Evolutionary conservation across 2,888 invertebrate genomes (phyloP).

Genomic region (Melikaiella ostensackeni): DNA sequence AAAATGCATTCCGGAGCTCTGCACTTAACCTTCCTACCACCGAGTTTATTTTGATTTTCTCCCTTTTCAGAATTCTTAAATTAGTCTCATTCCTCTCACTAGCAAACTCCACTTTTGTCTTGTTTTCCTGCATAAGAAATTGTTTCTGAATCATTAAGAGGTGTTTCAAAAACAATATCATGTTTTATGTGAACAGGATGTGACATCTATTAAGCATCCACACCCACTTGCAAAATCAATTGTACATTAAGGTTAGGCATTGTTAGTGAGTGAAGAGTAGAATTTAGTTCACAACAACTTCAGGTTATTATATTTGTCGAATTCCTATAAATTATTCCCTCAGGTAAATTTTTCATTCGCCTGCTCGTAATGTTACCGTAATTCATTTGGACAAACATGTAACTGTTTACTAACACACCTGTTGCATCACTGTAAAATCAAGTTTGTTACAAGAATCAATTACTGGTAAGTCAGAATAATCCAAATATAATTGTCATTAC

Average conservation of each 20-base stretch:
- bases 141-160: background rate
- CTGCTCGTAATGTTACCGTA: constrained; percentile 9
- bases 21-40: constrained; percentile 25
- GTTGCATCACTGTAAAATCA: constrained; percentile 31
- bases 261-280: constrained; percentile 40
- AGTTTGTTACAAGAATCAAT: background rate
- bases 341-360: background rate
- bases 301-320: background rate
- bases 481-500: background rate
- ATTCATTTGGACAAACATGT: constrained; percentile 19
- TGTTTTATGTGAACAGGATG: constrained; percentile 48
- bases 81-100: constrained; percentile 1
- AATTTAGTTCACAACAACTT: constrained; percentile 20
- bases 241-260: constrained; percentile 46
- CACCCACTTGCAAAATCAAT: constrained; percentile 57
- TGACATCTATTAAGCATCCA: constrained; percentile 55
- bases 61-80: constrained; percentile 15
- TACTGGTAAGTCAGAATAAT: background rate
- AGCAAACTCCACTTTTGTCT: background rate
- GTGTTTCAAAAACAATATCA: constrained; percentile 13
- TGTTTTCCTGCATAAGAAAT: background rate
- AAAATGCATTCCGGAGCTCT: constrained; percentile 1
- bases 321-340: background rate
- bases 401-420: constrained; percentile 34
- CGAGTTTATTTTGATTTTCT: constrained; percentile 35